Evolutionary conservation across 2,113 vertebrate species (phyloP).

Genomic region (sheep (Ovis aries)): ARS-UI_Ramb_v3.0 NC_056074.1:28763501-28764000

Average conservation of each 20-base stretch:
- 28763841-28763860: background rate
- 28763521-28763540: background rate
- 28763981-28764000: background rate
- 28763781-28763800: background rate
- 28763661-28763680: background rate
- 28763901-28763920: background rate
- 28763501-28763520: background rate
- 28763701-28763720: background rate
- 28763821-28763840: background rate
- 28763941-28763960: background rate
- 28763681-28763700: background rate
- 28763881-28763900: background rate
- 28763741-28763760: background rate
- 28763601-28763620: background rate
- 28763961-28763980: rapidly evolving
- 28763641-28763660: background rate
- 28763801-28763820: background rate
- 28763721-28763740: background rate
- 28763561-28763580: background rate
- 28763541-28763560: background rate
- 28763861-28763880: background rate
- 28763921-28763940: background rate
- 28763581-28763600: background rate
- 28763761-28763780: background rate
- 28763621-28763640: background rate